phyloP scores from a whole-genome alignment of 37 sponge, comb jelly and placozoan species.

The Dysidea cf. avara region DNA sequence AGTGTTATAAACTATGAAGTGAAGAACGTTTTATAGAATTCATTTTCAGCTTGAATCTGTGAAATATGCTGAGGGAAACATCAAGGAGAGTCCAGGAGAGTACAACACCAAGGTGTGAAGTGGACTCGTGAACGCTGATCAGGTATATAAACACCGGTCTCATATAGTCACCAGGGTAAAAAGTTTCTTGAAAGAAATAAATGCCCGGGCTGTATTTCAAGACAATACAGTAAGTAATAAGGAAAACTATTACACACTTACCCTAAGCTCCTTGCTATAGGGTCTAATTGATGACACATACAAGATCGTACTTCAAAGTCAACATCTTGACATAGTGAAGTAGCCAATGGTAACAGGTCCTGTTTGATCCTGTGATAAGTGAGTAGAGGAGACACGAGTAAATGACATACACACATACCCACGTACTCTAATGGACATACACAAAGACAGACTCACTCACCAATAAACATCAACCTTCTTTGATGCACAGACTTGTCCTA shows the following conservation, averaged over 20 bases:
- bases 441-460: slow-evolving; percentile 34
- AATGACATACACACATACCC: background rate
- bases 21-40: no score
- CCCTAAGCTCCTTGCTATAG: slow-evolving; percentile 42
- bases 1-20: no score
- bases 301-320: slow-evolving; percentile 34
- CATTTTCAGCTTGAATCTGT: no score
- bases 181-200: no score
- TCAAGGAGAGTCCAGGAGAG: no score
- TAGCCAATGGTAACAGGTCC: slow-evolving; percentile 58
- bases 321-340: slow-evolving; percentile 69
- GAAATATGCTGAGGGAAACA: no score
- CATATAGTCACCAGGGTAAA: no score
- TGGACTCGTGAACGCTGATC: no score
- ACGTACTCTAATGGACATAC: background rate
- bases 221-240: no score
- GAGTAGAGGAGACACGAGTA: background rate
- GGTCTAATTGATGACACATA: slow-evolving; percentile 54
- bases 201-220: no score
- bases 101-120: no score
- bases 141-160: no score
- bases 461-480: slow-evolving; percentile 56
- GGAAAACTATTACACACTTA: slow-evolving; percentile 11
- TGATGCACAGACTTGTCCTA: slow-evolving; percentile 37
- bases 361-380: slow-evolving; percentile 46